Conservation (phyloP, 2,113 vertebrate genomes). For the Pelecanoides urinatrix region DNA sequence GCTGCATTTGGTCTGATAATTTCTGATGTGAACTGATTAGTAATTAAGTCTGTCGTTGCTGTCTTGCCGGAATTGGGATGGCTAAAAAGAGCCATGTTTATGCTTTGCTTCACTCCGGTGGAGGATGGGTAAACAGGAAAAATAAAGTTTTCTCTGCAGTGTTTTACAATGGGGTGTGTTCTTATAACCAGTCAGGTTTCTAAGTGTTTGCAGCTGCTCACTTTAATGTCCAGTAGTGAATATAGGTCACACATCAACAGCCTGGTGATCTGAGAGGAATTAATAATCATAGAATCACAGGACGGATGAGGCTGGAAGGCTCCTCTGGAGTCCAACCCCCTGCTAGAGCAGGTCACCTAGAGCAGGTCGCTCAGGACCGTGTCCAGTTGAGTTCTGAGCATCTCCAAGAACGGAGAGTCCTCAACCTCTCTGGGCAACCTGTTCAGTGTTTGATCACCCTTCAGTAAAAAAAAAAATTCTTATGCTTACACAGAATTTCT, state of each 20-base stretch:
- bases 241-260: not conserved
- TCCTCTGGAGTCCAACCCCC: not conserved
- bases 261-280: not conserved
- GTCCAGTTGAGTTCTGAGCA: not conserved
- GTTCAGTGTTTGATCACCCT: not conserved
- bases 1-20: not conserved
- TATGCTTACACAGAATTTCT: not conserved
- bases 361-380: accelerated
- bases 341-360: not conserved
- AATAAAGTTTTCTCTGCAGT: not conserved
- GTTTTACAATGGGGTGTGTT: not conserved
- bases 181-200: not conserved
- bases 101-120: not conserved
- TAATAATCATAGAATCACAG: not conserved
- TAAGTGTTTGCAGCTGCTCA: not conserved
- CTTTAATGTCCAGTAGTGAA: not conserved
- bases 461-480: too few relatives aligned
- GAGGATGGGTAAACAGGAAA: not conserved
- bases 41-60: not conserved
- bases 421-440: not conserved
- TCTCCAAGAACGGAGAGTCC: not conserved
- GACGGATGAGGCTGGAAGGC: not conserved
- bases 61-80: not conserved
- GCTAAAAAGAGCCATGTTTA: not conserved
- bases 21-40: not conserved